phyloP scores from a whole-genome alignment of 2,888 invertebrate genomes.

The Pantelozetes paolii region DNA sequence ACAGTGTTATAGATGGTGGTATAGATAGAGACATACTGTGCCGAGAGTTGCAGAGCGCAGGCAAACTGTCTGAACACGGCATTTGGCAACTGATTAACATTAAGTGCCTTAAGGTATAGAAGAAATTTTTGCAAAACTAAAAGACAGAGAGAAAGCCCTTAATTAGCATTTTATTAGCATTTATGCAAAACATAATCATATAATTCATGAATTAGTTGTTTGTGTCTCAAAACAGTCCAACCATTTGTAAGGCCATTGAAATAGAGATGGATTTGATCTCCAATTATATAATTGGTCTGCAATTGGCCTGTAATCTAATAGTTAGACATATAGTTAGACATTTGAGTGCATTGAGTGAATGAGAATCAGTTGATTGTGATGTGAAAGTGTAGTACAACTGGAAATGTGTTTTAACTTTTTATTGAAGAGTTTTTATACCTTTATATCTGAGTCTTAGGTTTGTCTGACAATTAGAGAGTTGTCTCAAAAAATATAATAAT shows the following conservation, averaged over 20 bases:
- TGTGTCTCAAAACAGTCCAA: background rate
- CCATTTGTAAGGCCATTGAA: constrained; percentile 17
- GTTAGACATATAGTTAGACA: too few species aligned
- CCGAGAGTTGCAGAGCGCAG: background rate
- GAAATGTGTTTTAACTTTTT: too few species aligned
- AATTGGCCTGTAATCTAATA: too few species aligned
- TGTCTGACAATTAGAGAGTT: background rate
- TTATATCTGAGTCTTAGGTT: too few species aligned
- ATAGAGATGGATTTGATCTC: constrained; percentile 31
- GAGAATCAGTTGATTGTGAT: background rate
- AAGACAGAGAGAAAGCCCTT: constrained; percentile 13
- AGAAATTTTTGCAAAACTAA: background rate
- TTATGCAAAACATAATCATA: constrained; percentile 18
- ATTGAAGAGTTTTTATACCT: too few species aligned
- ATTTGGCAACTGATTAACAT: constrained; percentile 24
- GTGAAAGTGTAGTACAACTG: too few species aligned
- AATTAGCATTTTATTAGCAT: constrained; percentile 5
- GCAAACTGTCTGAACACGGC: background rate
- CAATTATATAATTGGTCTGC: background rate
- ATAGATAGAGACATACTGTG: background rate
- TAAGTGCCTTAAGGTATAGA: constrained; percentile 1
- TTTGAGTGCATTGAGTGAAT: background rate
- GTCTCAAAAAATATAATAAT: constrained; percentile 15
- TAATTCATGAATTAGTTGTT: constrained; percentile 21
- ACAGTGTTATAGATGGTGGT: background rate